Evolutionary conservation across 1,140 invertebrate species (phyloP).

Genomic region (Chrysomallon squamiferum): DNA sequence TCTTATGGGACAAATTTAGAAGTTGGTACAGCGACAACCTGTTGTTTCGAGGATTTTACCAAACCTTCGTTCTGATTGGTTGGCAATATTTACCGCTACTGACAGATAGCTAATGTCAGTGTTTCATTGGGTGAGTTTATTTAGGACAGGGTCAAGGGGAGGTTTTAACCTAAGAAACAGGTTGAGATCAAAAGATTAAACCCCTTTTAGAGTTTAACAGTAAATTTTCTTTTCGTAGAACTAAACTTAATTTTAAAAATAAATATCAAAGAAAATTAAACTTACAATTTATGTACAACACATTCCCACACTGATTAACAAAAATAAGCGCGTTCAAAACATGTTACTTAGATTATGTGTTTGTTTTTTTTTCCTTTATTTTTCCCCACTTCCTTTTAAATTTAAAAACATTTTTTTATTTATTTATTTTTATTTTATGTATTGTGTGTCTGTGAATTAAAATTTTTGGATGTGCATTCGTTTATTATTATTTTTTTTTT

Average conservation of each 20-base stretch:
- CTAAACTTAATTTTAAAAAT: background rate
- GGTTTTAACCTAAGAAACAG: slow-evolving; percentile 11
- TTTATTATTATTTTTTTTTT: too few relatives aligned
- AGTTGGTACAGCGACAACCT: slow-evolving; percentile 3
- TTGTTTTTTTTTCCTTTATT: too few relatives aligned
- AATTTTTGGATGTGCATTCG: too few relatives aligned
- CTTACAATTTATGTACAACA: background rate
- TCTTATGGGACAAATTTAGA: background rate
- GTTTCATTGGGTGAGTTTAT: slow-evolving; percentile 7
- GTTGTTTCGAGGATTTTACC: slow-evolving; percentile 3
- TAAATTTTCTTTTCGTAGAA: background rate
- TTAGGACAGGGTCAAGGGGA: slow-evolving; percentile 12
- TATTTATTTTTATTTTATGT: too few relatives aligned
- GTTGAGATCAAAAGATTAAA: background rate
- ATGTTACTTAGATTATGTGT: background rate
- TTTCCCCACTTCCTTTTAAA: too few relatives aligned
- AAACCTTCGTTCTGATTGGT: slow-evolving; percentile 8
- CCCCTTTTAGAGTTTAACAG: background rate
- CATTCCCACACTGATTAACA: background rate
- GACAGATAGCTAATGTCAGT: background rate
- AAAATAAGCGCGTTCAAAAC: background rate
- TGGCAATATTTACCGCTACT: slow-evolving; percentile 4
- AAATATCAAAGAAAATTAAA: background rate
- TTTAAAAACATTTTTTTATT: too few relatives aligned
- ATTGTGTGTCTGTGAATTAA: too few relatives aligned